Conservation (phyloP, 2,113 vertebrate genomes). For the Podarcis cretensis region DNA sequence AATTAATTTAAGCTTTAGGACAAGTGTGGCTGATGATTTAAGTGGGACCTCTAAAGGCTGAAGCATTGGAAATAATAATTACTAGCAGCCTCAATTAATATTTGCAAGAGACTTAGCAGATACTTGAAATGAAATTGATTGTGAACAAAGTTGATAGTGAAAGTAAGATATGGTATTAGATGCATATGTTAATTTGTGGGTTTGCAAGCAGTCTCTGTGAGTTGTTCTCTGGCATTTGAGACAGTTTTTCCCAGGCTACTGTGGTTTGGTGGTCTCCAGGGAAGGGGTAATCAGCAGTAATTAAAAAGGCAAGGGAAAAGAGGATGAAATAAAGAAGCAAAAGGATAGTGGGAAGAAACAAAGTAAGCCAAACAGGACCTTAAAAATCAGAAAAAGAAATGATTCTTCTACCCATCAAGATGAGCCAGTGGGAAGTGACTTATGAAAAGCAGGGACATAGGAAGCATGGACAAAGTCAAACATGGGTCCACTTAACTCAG, state of each 20-base stretch:
- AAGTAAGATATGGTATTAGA: neutral
- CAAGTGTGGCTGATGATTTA: neutral
- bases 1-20: neutral
- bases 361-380: neutral
- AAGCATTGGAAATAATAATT: neutral
- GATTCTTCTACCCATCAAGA: neutral
- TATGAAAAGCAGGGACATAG: neutral
- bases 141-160: neutral
- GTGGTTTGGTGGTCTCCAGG: neutral
- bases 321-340: neutral
- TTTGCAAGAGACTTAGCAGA: neutral
- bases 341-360: neutral
- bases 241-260: neutral
- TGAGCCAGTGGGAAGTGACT: neutral
- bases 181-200: neutral
- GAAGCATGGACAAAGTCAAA: too few relatives aligned
- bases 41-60: neutral
- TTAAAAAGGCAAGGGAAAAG: neutral
- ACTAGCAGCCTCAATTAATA: slow-evolving; percentile 13
- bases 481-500: too few relatives aligned
- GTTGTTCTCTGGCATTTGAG: neutral
- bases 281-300: neutral
- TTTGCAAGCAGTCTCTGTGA: too few relatives aligned
- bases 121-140: neutral
- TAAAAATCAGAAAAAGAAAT: neutral